These are phyloP conservation scores for Spermophilus dauricus DNA, from an alignment of 2,113 vertebrate genomes.

Conservation along the genomic window DNA sequence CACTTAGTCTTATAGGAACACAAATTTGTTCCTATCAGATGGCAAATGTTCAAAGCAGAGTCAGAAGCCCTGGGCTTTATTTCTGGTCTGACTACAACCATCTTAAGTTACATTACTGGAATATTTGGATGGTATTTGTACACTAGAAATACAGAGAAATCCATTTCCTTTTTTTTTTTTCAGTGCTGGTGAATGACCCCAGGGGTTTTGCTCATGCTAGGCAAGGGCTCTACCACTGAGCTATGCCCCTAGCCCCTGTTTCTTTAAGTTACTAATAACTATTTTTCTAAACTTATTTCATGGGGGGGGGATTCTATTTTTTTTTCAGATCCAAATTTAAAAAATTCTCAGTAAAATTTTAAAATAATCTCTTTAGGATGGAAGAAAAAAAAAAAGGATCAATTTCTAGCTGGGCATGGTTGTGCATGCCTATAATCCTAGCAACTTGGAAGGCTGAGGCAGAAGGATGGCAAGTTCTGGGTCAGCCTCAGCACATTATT, in stretches of 20 bases:
- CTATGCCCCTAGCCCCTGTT: neutral
- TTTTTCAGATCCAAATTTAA: constrained; percentile 42
- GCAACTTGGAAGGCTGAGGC: too few species aligned
- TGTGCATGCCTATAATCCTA: too few species aligned
- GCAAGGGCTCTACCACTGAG: neutral
- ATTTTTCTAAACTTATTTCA: neutral
- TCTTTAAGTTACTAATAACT: neutral
- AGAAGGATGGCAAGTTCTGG: too few species aligned
- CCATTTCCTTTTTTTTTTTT: neutral
- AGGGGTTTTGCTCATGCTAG: neutral
- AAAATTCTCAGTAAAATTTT: constrained; percentile 58
- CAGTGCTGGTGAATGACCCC: neutral
- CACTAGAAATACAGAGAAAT: neutral
- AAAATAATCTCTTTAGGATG: constrained; percentile 14
- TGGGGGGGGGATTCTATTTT: neutral
- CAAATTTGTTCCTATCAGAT: neutral
- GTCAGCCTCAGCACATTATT: too few species aligned
- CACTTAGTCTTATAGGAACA: neutral
- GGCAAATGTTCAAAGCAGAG: constrained; percentile 9
- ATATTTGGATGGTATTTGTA: neutral
- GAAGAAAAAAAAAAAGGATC: neutral
- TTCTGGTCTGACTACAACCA: neutral
- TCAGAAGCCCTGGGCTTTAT: constrained; percentile 14
- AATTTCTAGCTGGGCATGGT: too few species aligned
- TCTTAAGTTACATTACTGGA: neutral